A percentile compares a stretch with the other conserved stretches of the same genome.
phyloP scores from a whole-genome alignment of 2,888 invertebrate species.

The Lymantria monacha region DNA sequence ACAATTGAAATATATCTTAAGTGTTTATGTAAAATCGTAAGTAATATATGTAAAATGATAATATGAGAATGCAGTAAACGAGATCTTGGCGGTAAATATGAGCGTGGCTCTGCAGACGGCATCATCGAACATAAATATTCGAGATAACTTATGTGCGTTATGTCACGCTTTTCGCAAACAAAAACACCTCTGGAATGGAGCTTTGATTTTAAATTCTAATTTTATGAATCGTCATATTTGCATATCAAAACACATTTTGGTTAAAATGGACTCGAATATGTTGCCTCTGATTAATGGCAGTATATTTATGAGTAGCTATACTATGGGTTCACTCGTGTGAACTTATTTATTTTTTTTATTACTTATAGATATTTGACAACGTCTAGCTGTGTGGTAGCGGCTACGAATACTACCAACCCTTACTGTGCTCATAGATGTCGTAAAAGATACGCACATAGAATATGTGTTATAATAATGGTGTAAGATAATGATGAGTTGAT shows the following conservation, averaged over 20 bases:
- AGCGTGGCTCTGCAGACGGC: slow-evolving; percentile 60
- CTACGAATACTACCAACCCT: too few relatives aligned
- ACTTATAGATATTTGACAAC: too few relatives aligned
- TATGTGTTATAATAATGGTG: too few relatives aligned
- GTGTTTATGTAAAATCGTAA: slow-evolving; percentile 28
- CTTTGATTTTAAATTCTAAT: slow-evolving; percentile 79
- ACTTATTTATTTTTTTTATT: too few relatives aligned
- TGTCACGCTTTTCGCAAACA: slow-evolving; percentile 56
- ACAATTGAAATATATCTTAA: too few relatives aligned
- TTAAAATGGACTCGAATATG: slow-evolving; percentile 25
- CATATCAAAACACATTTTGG: slow-evolving; percentile 63
- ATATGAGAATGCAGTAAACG: slow-evolving; percentile 55
- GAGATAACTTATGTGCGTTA: slow-evolving; percentile 63
- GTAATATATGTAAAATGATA: slow-evolving; percentile 57
- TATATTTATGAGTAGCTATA: slow-evolving; percentile 25
- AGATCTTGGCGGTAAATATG: slow-evolving; percentile 64
- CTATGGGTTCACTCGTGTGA: neutral
- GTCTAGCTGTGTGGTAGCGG: too few relatives aligned
- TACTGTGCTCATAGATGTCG: too few relatives aligned
- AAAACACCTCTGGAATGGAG: slow-evolving; percentile 69
- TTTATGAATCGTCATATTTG: slow-evolving; percentile 72
- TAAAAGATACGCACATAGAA: too few relatives aligned
- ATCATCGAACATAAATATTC: slow-evolving; percentile 66
- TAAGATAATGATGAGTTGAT: too few relatives aligned
- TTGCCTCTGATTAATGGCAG: slow-evolving; percentile 21